Conservation (phyloP, 1,140 invertebrate genomes). For the Marisa cornuarietis region DNA sequence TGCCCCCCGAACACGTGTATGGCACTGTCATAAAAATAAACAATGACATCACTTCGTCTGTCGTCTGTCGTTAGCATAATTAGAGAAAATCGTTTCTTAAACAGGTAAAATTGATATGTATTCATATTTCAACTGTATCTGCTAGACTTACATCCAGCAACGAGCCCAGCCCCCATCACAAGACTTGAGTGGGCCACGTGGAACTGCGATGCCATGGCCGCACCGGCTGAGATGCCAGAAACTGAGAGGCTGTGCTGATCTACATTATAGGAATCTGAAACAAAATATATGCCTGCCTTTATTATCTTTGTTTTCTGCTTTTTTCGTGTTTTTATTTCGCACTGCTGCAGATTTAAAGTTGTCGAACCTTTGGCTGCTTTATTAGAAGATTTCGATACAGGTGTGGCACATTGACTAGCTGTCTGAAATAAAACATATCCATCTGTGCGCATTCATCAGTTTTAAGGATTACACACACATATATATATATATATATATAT, state of each 20-base stretch:
- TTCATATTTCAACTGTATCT: neutral
- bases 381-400: too few relatives aligned
- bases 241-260: slow-evolving; percentile 57
- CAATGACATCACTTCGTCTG: neutral
- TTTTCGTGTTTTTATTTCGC: too few relatives aligned
- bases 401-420: too few relatives aligned
- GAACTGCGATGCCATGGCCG: slow-evolving; percentile 64
- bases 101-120: neutral
- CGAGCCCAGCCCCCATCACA: slow-evolving; percentile 62
- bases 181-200: slow-evolving; percentile 62
- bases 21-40: slow-evolving; percentile 44
- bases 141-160: slow-evolving; percentile 61
- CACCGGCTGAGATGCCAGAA: slow-evolving; percentile 65
- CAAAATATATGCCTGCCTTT: neutral
- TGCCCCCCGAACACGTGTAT: slow-evolving; percentile 57
- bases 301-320: too few relatives aligned
- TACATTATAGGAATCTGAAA: slow-evolving; percentile 44
- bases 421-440: too few relatives aligned
- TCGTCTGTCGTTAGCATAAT: neutral
- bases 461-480: too few relatives aligned
- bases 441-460: too few relatives aligned
- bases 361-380: too few relatives aligned
- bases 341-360: too few relatives aligned
- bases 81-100: neutral
- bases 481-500: too few relatives aligned